Conservation (phyloP, 2,888 invertebrate genomes). For the Cosmopolites sordidus region DNA sequence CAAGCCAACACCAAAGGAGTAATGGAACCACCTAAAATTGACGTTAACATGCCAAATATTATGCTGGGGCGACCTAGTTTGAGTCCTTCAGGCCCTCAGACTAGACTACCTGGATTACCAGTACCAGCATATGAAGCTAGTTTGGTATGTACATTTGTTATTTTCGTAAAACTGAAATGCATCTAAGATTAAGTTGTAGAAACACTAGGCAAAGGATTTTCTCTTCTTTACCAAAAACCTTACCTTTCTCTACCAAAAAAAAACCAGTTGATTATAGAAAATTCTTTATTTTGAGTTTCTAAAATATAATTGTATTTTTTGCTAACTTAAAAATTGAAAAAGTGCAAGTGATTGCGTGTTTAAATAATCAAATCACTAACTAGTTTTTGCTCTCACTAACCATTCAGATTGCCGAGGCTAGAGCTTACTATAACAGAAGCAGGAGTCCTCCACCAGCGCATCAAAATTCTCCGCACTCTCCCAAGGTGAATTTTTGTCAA, state of each 20-base stretch:
- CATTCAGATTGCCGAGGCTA: constrained; percentile 37
- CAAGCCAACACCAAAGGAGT: constrained; percentile 46
- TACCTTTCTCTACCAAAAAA: too few relatives aligned
- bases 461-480: constrained; percentile 63
- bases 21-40: constrained; percentile 55
- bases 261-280: too few relatives aligned
- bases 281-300: too few relatives aligned
- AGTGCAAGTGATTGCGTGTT: not conserved
- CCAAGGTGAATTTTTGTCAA: constrained; percentile 31
- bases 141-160: constrained; percentile 59
- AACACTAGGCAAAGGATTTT: too few relatives aligned
- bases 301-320: too few relatives aligned
- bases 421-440: constrained; percentile 41
- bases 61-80: constrained; percentile 50
- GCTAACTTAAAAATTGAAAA: too few relatives aligned
- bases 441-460: constrained; percentile 83
- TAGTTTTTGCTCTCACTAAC: constrained; percentile 12
- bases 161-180: not conserved
- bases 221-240: too few relatives aligned
- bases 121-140: constrained; percentile 61
- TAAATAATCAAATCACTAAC: constrained; percentile 3
- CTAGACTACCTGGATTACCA: constrained; percentile 56
- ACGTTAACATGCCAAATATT: constrained; percentile 53
- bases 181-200: too few relatives aligned
- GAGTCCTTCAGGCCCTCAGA: constrained; percentile 52